These are phyloP conservation scores for Drosophila willistoni DNA, from an alignment of 1,140 invertebrate genomes.

Conservation along the genomic window DNA sequence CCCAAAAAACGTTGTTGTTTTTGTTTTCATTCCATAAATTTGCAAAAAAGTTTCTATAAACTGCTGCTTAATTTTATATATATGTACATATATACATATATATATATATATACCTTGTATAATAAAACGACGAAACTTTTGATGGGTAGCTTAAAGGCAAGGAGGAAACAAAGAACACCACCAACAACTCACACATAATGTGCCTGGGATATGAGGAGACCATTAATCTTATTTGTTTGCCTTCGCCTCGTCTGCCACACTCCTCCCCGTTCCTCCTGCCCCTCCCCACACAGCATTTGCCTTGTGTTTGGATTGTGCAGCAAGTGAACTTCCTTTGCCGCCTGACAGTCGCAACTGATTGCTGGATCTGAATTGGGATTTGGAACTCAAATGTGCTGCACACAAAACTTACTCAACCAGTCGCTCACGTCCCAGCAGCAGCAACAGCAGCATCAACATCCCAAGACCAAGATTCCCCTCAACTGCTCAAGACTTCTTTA, in stretches of 20 bases:
- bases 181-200: constrained; percentile 70
- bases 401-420: constrained; percentile 41
- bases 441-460: too few species aligned
- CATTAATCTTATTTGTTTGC: constrained; percentile 79
- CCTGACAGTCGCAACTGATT: constrained; percentile 83
- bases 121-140: constrained; percentile 48
- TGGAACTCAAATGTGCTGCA: constrained; percentile 71
- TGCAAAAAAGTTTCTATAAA: constrained; percentile 7
- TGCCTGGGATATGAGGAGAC: constrained; percentile 59
- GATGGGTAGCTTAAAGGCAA: constrained; percentile 70
- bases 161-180: constrained; percentile 26
- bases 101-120: neutral
- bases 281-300: neutral
- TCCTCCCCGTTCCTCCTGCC: neutral
- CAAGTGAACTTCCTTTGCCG: constrained; percentile 83
- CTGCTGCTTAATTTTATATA: constrained; percentile 8
- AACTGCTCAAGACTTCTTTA: too few species aligned
- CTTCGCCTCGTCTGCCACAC: neutral
- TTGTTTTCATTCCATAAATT: neutral
- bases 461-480: constrained; percentile 17
- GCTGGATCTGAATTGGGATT: constrained; percentile 79
- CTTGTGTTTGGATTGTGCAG: constrained; percentile 69
- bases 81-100: too few species aligned
- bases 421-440: neutral
- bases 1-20: neutral